phyloP scores from a whole-genome alignment of 2,888 invertebrate species.

The Conus canariensis region DNA sequence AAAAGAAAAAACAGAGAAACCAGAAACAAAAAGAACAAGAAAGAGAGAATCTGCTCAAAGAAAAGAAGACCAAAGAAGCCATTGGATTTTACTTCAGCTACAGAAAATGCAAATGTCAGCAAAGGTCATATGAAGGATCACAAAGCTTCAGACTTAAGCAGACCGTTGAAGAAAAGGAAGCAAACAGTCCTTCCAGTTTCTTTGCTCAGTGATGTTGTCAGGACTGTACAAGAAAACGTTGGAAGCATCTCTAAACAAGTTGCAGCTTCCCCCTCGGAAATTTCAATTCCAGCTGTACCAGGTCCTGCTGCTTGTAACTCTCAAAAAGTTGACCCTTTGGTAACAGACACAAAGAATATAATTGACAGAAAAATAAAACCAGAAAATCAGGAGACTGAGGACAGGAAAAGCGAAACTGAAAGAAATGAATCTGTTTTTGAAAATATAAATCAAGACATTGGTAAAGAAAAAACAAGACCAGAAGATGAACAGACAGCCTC shows the following conservation, averaged over 20 bases:
- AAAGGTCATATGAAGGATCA: not conserved
- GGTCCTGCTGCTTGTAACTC: not conserved
- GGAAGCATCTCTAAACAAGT: conserved; percentile 9
- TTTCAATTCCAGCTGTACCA: not conserved
- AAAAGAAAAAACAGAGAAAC: not conserved
- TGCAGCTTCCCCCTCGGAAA: not conserved
- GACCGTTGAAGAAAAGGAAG: not conserved
- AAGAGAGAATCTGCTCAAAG: not conserved
- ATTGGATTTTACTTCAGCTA: not conserved
- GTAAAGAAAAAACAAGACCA: not conserved
- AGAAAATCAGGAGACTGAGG: not conserved
- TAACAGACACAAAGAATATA: not conserved
- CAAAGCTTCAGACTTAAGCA: not conserved
- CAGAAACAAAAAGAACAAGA: not conserved
- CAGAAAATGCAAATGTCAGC: no score
- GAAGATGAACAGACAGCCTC: not conserved
- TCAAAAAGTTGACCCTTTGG: not conserved
- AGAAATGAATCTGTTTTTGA: not conserved
- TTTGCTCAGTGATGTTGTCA: conserved; percentile 6
- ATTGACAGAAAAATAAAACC: not conserved
- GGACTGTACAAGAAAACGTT: not conserved
- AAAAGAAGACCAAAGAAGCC: not conserved
- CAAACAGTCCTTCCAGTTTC: not conserved
- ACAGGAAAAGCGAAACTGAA: not conserved
- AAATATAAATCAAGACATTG: not conserved